Conservation (phyloP, 2,113 vertebrate genomes). For the Myrmophylax atrothorax region DNA sequence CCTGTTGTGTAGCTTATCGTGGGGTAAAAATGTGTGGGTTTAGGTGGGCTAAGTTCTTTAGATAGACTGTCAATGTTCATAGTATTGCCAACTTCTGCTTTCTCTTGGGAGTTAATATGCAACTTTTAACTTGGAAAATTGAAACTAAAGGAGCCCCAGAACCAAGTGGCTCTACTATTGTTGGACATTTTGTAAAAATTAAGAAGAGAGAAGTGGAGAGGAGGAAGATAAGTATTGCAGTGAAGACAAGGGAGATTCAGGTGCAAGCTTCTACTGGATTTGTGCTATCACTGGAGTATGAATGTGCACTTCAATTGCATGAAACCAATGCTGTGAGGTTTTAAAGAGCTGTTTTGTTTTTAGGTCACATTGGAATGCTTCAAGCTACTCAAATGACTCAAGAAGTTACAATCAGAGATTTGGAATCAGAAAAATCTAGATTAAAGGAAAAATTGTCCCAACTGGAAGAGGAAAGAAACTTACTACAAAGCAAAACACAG, state of each 20-base stretch:
- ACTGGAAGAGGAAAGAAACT: slow-evolving; percentile 91
- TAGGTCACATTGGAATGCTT: slow-evolving; percentile 97
- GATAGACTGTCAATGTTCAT: not conserved
- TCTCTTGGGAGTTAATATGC: not conserved
- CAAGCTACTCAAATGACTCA: slow-evolving; percentile 98
- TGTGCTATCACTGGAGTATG: not conserved
- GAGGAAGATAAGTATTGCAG: not conserved
- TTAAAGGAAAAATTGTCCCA: slow-evolving; percentile 90
- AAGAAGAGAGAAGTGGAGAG: not conserved
- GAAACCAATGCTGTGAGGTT: not conserved
- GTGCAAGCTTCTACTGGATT: not conserved
- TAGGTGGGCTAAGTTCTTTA: not conserved
- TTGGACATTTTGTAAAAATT: not conserved
- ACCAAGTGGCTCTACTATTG: not conserved
- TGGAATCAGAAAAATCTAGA: slow-evolving; percentile 94
- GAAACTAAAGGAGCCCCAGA: not conserved
- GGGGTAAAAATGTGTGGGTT: not conserved
- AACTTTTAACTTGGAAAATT: not conserved
- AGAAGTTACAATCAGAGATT: slow-evolving; percentile 94
- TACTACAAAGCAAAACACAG: slow-evolving; percentile 88
- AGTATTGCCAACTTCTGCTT: not conserved
- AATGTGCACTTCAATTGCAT: not conserved
- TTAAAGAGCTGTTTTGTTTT: slow-evolving; percentile 35
- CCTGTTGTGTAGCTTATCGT: not conserved
- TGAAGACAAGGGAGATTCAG: not conserved